Evolutionary conservation across 1,140 invertebrate genomes (phyloP).

Genomic region (Papilio dardanus): DNA sequence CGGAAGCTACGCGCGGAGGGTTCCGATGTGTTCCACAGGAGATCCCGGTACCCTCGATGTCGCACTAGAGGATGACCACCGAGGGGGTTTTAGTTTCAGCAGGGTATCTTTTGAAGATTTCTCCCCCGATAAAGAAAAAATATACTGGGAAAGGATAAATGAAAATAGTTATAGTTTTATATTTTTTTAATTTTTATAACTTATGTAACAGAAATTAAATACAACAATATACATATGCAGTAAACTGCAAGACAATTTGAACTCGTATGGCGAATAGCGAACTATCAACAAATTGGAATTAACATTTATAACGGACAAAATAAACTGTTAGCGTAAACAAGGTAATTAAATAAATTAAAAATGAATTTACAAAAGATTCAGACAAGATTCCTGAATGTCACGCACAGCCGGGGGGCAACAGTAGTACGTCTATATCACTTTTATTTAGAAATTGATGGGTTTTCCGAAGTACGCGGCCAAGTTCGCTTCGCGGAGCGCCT

Average conservation of each 20-base stretch:
- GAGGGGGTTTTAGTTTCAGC: no score
- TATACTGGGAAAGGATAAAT: neutral
- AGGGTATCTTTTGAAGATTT: no score
- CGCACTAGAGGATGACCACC: no score
- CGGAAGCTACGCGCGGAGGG: no score
- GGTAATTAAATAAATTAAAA: constrained; percentile 49
- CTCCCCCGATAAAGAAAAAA: no score
- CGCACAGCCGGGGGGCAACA: no score
- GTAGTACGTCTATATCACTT: no score
- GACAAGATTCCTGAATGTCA: constrained; percentile 68
- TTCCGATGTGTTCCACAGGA: no score
- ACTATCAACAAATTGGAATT: constrained; percentile 39
- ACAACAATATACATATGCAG: constrained; percentile 64
- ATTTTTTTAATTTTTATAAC: constrained; percentile 49
- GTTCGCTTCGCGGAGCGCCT: constrained; percentile 98
- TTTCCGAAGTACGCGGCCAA: constrained; percentile 98
- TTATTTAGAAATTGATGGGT: constrained; percentile 95
- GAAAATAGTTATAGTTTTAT: neutral
- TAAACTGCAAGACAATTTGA: constrained; percentile 54
- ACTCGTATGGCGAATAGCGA: constrained; percentile 27
- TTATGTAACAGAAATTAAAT: constrained; percentile 77
- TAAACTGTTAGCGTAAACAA: neutral
- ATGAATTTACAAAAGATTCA: constrained; percentile 67
- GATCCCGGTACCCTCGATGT: no score
- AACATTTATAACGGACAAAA: constrained; percentile 32